Percentiles rank a stretch among this genome's conserved stretches.
Evolutionary conservation across 2,113 vertebrate genomes (phyloP).

Genomic region (human (Homo sapiens)): GRCh38 chr1:30699001-30699500

Average conservation of each 20-base stretch:
- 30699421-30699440: not conserved
- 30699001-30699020: not conserved
- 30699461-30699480: not conserved
- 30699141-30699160: not conserved
- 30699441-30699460: not conserved
- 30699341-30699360: not conserved
- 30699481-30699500: rapidly evolving
- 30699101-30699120: not conserved
- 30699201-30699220: not conserved
- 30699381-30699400: rapidly evolving
- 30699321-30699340: not conserved
- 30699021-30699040: not conserved
- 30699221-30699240: not conserved
- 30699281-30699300: not conserved
- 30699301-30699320: not conserved
- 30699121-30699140: not conserved
- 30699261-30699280: not conserved
- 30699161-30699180: rapidly evolving
- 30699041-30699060: not conserved
- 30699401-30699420: rapidly evolving
- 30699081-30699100: not conserved
- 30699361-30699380: not conserved
- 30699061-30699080: not conserved
- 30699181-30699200: not conserved
- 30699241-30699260: not conserved